phyloP scores from a whole-genome alignment of 2,888 invertebrate species.

The Lamproptera curius region DNA sequence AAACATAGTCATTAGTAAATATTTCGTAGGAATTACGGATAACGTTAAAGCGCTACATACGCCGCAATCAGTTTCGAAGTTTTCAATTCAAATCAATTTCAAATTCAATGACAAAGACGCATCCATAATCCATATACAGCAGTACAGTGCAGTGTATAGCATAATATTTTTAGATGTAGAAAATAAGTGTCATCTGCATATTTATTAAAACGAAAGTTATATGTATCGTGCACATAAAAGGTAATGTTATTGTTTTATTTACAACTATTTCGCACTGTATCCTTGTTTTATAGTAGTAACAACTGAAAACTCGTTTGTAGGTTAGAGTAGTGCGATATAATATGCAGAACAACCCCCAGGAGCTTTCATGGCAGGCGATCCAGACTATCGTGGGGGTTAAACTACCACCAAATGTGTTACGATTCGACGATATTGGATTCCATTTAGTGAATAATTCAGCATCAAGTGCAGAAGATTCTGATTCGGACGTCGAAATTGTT shows the following conservation, averaged over 20 bases:
- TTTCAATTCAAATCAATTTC: conserved; percentile 19
- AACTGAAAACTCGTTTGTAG: conserved; percentile 72
- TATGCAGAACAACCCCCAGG: conserved; percentile 79
- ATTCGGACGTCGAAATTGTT: conserved; percentile 74
- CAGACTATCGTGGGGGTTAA: conserved; percentile 77
- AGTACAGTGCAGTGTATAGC: conserved; percentile 46
- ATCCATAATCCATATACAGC: conserved; percentile 25
- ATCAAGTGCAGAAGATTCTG: conserved; percentile 70
- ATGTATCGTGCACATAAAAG: conserved; percentile 55
- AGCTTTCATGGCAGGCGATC: conserved; percentile 79
- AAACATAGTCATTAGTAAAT: too few relatives aligned
- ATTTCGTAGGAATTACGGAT: neutral
- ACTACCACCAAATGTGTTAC: conserved; percentile 72
- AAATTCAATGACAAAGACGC: conserved; percentile 30
- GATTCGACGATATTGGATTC: conserved; percentile 75
- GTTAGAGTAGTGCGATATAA: conserved; percentile 77
- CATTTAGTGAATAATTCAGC: conserved; percentile 67
- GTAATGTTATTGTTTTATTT: conserved; percentile 49
- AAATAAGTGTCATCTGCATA: conserved; percentile 68
- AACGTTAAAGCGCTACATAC: conserved; percentile 1
- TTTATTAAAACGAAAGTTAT: conserved; percentile 45
- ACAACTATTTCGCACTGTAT: conserved; percentile 24
- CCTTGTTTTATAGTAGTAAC: conserved; percentile 49
- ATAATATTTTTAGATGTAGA: conserved; percentile 80
- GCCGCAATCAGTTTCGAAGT: conserved; percentile 4